phyloP scores from a whole-genome alignment of 1,140 invertebrate genomes.

The Pissodes strobi region DNA sequence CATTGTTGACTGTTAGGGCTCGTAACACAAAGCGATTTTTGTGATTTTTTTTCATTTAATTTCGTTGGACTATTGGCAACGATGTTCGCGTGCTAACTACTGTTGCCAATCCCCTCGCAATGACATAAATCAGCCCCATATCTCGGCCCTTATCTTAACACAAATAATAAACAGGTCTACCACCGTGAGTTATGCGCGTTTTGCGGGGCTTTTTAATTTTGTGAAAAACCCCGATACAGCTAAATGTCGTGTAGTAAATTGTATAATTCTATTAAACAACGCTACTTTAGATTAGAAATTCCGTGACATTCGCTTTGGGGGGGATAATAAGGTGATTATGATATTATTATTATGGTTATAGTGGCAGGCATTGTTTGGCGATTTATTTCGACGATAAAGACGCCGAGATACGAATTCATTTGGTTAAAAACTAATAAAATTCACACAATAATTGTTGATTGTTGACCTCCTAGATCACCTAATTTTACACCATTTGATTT shows the following conservation, averaged over 20 bases:
- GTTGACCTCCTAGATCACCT: no score
- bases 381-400: no score
- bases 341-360: no score
- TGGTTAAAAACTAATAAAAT: no score
- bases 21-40: no score
- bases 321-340: conserved; percentile 34
- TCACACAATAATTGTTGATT: no score
- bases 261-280: conserved; percentile 51
- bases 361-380: no score
- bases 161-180: conserved; percentile 52
- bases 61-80: no score
- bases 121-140: conserved; percentile 47
- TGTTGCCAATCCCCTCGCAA: conserved; percentile 24
- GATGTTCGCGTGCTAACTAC: conserved; percentile 34
- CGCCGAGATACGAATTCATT: no score
- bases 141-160: conserved; percentile 42
- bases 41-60: no score
- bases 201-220: conserved; percentile 38
- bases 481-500: no score
- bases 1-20: no score
- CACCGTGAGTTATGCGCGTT: conserved; percentile 43
- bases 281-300: conserved; percentile 47
- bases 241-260: conserved; percentile 48
- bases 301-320: conserved; percentile 39
- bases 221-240: conserved; percentile 41